Evolutionary conservation across 2,113 vertebrate species (phyloP), one percentile per base, ranked within the genome.

Genomic region (Dromas ardeola): DNA sequence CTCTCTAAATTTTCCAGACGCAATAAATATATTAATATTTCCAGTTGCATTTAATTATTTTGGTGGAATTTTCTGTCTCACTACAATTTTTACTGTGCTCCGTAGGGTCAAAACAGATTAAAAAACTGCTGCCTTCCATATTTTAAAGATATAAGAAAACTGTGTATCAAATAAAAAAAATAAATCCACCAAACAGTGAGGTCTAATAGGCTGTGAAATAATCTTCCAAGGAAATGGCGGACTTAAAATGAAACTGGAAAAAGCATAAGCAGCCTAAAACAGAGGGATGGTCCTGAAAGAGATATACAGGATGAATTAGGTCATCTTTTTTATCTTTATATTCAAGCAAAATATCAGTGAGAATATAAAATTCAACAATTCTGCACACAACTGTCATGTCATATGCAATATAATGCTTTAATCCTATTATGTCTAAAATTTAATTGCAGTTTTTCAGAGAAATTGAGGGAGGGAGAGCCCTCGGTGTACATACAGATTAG

Each of bases 401-500:
- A 94, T 50, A 73, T 67, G 74, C 70, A 91, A 77, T 66, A 81
- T 74, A 89, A 87, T 95, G 63, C 81, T 73, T 95, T 95, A 95
- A 93, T 96, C 73, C 84, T 89, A 89, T 96, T 95, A 89, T 49
- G 59, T 23, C 66, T 65, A 49, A 95, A 82, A 95, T 91, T 95
- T 96, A 96, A 93, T 95, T 95, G 95, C 89, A 66, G 66, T 93
- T 94, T 96, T 89, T 89, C 84, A 77, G 78, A 30, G 74, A 91
- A 97, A 95, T 73, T 61, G 94, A 89, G 58, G 73, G 83, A 95
- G 84, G 56, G 74, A 88, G 81, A 95, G 87, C 50, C 88, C 82
- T 92, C 30, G 26, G 85, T 88, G 72, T 94, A 97, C 95, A 93
- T 93, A 94, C 91, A 91, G 89, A 97, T 96, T 94, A 97, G 88